Base-by-base conservation (phyloP, 2,797 vertebrate species). In the Enoplosus armatus region DNA sequence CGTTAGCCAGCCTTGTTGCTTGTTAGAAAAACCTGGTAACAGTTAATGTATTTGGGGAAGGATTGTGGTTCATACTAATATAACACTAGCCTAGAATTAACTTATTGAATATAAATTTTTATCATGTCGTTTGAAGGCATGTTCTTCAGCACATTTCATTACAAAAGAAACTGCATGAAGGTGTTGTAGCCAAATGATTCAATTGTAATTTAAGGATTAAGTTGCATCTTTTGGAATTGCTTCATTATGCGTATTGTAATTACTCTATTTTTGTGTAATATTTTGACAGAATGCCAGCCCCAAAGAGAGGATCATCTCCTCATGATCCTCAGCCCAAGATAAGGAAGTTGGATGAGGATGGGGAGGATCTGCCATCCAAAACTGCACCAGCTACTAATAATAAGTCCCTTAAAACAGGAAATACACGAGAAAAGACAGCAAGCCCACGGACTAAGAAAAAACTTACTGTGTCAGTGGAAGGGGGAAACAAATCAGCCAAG, bases 221-320 rank as follows among this genome's bases (percentile, higher is more conserved):
- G 0, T 39, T 72, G 8, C 5, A 26, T 76, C 4, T 68, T 24
- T 62, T 41, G 0, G 29, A 7, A 8, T 26, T 12, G 5, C 7
- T 41, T 58, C 8, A 45, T 62, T 0, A 2, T 60, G 7, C 37
- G 26, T 18, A 29, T 24, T 65, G 18, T 69, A 22, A 43, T 35
- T 24, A 3, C 2, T 61, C 1, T 74, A 2, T 66, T 45, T 75
- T 55, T 78, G 8, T 63, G 1, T 12, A 27, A 6, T 84, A 22
- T 86, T 65, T 87, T 78, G 51, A 70, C 88, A 96, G 95, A 83
- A 96, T 96, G 95, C 94, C 94, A 61, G 93, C 94, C 67, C 90
- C 93, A 76, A 95, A 96, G 92, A 94, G 94, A 94, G 94, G 87
- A 88, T 83, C 86, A 26, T 75, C 78, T 50, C 90, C 94, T 67